Evolutionary conservation across 2,797 vertebrate genomes (phyloP).

Genomic region (Coreius guichenoti): DNA sequence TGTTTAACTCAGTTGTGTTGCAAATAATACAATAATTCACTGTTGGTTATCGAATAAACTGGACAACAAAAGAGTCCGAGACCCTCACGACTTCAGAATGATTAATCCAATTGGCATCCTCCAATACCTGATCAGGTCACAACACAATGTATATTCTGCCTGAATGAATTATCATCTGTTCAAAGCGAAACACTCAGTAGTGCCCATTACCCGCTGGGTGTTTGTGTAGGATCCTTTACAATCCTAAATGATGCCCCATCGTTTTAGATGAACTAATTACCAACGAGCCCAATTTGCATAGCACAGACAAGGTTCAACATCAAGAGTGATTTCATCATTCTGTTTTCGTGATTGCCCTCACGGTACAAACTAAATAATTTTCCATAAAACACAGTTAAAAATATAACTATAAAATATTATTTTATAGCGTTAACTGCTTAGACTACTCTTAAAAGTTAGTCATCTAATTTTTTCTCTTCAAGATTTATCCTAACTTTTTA

Average conservation of each 20-base stretch:
- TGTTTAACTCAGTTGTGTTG: background rate
- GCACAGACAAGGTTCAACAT: constrained; percentile 61
- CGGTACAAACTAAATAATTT: background rate
- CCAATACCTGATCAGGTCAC: constrained; percentile 73
- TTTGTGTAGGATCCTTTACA: constrained; percentile 64
- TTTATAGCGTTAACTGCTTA: background rate
- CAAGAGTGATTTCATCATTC: constrained; percentile 49
- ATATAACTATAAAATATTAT: background rate
- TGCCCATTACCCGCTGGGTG: constrained; percentile 64
- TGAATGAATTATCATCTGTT: constrained; percentile 75
- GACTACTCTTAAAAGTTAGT: too few species aligned
- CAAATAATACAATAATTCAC: background rate
- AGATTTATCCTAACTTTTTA: background rate
- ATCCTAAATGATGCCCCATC: constrained; percentile 67
- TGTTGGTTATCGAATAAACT: constrained; percentile 8
- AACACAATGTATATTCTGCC: constrained; percentile 72
- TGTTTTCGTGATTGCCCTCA: background rate
- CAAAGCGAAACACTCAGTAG: constrained; percentile 66
- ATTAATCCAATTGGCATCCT: constrained; percentile 79
- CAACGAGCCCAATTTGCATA: constrained; percentile 65
- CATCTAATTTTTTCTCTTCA: background rate
- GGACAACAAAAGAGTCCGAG: background rate
- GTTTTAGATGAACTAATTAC: constrained; percentile 81
- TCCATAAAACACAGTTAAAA: background rate
- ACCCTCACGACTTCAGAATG: constrained; percentile 16